Percentiles rank a stretch among this genome's conserved stretches.
These are phyloP conservation scores for Sebastes elongatus DNA, from an alignment of 2,797 vertebrate species.

Conservation along the genomic window DNA sequence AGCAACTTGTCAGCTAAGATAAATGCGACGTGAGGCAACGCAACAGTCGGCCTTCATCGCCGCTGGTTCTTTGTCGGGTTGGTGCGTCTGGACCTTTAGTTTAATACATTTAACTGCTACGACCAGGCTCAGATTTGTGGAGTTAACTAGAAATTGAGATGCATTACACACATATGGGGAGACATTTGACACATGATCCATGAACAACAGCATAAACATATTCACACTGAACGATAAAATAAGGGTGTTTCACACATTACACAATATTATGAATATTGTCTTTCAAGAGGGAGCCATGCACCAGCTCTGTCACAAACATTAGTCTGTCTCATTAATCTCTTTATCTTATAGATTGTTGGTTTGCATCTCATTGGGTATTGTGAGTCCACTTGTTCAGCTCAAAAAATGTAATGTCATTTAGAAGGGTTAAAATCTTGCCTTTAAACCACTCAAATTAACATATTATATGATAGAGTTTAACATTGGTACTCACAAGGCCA, in stretches of 20 bases:
- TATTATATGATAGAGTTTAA: not conserved
- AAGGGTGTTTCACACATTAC: not conserved
- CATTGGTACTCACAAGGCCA: not conserved
- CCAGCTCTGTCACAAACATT: not conserved
- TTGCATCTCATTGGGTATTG: not conserved
- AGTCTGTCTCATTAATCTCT: not conserved
- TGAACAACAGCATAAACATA: not conserved
- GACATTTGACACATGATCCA: not conserved
- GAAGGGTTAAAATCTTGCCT: not conserved
- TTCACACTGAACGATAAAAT: not conserved
- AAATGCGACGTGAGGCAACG: too few relatives aligned
- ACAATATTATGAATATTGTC: not conserved
- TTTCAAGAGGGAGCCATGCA: not conserved
- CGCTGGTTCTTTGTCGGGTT: too few relatives aligned
- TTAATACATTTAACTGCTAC: not conserved
- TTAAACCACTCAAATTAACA: not conserved
- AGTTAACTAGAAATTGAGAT: not conserved
- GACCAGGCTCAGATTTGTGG: not conserved
- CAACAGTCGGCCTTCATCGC: too few relatives aligned
- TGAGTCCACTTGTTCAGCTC: not conserved
- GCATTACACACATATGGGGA: not conserved
- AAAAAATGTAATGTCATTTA: not conserved
- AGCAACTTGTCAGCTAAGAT: too few relatives aligned
- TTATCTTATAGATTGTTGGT: not conserved
- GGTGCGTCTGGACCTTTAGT: not conserved